Conservation (phyloP, 2,888 invertebrate species). For the Cephus sareptanus region DNA sequence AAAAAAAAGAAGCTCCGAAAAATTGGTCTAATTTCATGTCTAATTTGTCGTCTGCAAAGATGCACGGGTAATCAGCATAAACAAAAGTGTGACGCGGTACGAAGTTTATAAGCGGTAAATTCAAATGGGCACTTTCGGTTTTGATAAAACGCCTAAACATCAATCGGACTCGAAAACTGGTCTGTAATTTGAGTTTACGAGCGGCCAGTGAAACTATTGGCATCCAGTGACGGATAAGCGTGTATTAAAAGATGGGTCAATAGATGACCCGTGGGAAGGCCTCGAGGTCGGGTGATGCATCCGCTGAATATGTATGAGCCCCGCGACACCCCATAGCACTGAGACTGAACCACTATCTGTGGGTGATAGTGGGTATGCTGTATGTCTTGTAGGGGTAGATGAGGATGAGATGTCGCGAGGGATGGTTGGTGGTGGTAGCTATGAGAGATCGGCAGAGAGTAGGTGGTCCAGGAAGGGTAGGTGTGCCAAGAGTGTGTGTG, state of each 20-base stretch:
- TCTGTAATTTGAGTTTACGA: constrained; percentile 62
- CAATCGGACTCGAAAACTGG: constrained; percentile 64
- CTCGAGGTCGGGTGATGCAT: constrained; percentile 69
- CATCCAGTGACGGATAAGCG: constrained; percentile 19
- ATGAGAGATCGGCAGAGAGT: background rate
- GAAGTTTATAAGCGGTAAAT: background rate
- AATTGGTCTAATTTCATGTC: background rate
- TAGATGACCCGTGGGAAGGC: constrained; percentile 56
- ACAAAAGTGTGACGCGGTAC: background rate
- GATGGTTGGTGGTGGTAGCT: background rate
- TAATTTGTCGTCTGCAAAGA: background rate
- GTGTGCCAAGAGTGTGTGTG: constrained; percentile 19
- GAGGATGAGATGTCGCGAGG: constrained; percentile 11
- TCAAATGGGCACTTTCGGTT: constrained; percentile 45
- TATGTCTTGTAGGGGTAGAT: constrained; percentile 59
- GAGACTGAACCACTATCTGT: constrained; percentile 62
- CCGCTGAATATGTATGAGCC: constrained; percentile 76
- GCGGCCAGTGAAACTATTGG: constrained; percentile 55
- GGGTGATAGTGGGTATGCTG: constrained; percentile 64
- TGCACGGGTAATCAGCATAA: background rate
- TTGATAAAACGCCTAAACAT: constrained; percentile 62
- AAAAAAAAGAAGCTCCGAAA: background rate
- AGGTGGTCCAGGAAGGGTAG: background rate
- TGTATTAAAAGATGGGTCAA: constrained; percentile 43
- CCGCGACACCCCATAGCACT: constrained; percentile 63